Conservation (phyloP, 2,888 invertebrate species). For the Ptilodon capucinus region DNA sequence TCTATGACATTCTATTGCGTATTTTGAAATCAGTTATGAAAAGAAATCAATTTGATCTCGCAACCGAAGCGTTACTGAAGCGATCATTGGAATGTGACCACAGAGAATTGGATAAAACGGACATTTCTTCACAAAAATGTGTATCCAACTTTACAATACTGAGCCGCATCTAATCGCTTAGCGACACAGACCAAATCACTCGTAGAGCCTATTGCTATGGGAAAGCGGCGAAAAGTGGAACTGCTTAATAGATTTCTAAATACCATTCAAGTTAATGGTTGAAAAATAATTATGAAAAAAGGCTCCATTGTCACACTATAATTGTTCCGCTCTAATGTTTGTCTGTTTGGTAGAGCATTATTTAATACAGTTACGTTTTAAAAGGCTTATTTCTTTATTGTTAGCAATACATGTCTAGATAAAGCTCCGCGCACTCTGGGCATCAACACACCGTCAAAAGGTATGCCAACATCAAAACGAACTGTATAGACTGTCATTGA, state of each 20-base stretch:
- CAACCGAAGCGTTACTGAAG: conserved; percentile 45
- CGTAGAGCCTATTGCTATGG: conserved; percentile 51
- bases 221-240: conserved; percentile 52
- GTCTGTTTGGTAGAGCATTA: neutral
- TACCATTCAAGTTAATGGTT: neutral
- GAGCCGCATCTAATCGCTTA: conserved; percentile 62
- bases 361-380: too few species aligned
- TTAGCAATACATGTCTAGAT: too few species aligned
- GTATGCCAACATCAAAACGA: too few species aligned
- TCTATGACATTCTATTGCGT: too few species aligned
- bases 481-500: too few species aligned
- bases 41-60: conserved; percentile 28
- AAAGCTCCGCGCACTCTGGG: too few species aligned
- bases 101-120: conserved; percentile 53
- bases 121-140: conserved; percentile 55
- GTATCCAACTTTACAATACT: conserved; percentile 37
- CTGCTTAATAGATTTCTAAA: conserved; percentile 39
- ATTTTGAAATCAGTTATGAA: conserved; percentile 18
- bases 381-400: too few species aligned
- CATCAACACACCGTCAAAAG: too few species aligned
- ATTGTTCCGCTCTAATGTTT: neutral
- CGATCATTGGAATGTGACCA: conserved; percentile 62
- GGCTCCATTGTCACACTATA: neutral
- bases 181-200: conserved; percentile 59
- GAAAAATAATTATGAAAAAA: neutral